Evolutionary conservation across 2,888 invertebrate species (phyloP), one percentile per base, ranked within the genome.

Genomic region (Bellardia bayeri): DNA sequence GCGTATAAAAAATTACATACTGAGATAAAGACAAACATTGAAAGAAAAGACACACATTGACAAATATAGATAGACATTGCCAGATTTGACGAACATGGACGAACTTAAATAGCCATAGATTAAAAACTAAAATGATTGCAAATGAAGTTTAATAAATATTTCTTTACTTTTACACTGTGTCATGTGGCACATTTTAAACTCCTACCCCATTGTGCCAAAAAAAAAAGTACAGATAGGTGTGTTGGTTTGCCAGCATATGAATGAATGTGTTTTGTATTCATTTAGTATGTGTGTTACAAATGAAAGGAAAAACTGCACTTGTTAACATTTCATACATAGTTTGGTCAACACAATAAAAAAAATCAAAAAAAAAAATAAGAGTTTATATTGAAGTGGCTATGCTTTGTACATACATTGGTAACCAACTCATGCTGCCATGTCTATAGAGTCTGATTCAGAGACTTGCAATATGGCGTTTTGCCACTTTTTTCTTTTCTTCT

Each of bases 241-340:
- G 13, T 64, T 68, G 37, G 16, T 42, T 61, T 54, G 14, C n/a
- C 45, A 66, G 16, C 56, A 33, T 49, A 56, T 56, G 30, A 14
- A 66, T 33, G 33, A 13, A n/a, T 45, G 23, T 40, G 40, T 40
- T 75, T 61, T 68, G 75, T 40, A 42, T 33, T 3, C n/a, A 33
- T 69, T 49, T 33, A 54, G 51, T 42, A 5, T 30, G 68, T 69
- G 49, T 68, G 7, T 49, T 45, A 23, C 63, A 76, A 82, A 75
- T 83, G 83, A 83, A 83, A 78, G 69, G 78, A 78, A 84, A 79
- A 78, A 49, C 45, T 72, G 56, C 56, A 30, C 71, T 78, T 83
- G 83, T 79, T 64, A 78, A 66, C 45, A 79, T 72, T 78, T 56
- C 63, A 37, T 54, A 61, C 5, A 6, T 64, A 56, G 72, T 78